Conservation (phyloP, 1,140 invertebrate species). For the Protaetia brevitarsis region DNA sequence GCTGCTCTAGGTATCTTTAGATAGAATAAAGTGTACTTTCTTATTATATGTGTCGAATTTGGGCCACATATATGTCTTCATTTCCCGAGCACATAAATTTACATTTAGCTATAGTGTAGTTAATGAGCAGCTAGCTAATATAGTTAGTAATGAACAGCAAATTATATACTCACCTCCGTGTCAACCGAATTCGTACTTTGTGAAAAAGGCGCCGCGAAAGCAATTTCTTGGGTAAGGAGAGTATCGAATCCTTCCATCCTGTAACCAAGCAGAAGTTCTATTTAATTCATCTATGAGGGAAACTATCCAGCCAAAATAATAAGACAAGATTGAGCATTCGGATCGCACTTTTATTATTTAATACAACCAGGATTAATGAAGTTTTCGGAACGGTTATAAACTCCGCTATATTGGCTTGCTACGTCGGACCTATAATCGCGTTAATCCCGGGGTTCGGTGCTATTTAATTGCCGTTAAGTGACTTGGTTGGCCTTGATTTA, state of each 20-base stretch:
- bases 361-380: background rate
- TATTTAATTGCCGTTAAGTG: constrained; percentile 40
- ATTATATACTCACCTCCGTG: constrained; percentile 39
- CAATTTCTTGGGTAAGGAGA: constrained; percentile 64
- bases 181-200: constrained; percentile 37
- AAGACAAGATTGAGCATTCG: background rate
- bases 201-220: constrained; percentile 56
- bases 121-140: too few species aligned
- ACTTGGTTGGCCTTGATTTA: constrained; percentile 36
- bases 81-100: too few species aligned
- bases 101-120: too few species aligned
- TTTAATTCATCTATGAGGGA: background rate
- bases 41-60: too few species aligned
- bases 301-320: background rate
- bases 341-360: background rate
- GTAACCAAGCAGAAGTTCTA: constrained; percentile 43
- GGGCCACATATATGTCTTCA: too few species aligned
- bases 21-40: too few species aligned
- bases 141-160: background rate
- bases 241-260: constrained; percentile 66
- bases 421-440: constrained; percentile 37
- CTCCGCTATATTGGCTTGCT: background rate
- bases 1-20: too few species aligned
- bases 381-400: constrained; percentile 7
- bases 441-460: constrained; percentile 31